Evolutionary conservation across 2,888 invertebrate species (phyloP), one percentile per base, ranked within the genome.

Genomic region (Campoletis raptor): DNA sequence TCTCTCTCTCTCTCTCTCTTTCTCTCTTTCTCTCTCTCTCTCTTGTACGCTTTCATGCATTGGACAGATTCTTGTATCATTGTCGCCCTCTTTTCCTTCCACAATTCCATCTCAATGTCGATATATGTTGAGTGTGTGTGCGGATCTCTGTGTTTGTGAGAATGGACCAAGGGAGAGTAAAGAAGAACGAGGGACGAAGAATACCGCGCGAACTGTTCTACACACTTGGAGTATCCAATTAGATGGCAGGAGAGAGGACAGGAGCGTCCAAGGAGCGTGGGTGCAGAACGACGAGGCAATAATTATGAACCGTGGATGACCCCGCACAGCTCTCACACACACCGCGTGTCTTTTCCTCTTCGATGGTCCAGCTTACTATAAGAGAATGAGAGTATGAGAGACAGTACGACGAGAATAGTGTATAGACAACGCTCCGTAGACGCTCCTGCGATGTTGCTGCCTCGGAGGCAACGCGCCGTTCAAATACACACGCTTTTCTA

Each of bases 291-390:
- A 83, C 82, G 81, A 86, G 88, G 88, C 88, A 88, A 90, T 91
- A 91, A 91, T 91, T 92, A 92, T 89, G 90, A 91, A 90, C 89
- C 90, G 81, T 86, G 89, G 90, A 90, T 88, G 89, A 91, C 89
- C 90, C 85, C 88, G 72, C 45, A 42, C 45, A 30, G 24, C 64
- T 64, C 61, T 64, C 36, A n/a, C 70, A 61, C 80, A 48, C 67
- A 21, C 21, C 45, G 36, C 24, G 54, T 57, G 54, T 69, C 69
- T 57, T 79, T 40, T 69, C 12, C 80, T 72, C 80, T 45, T 40
- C 30, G 21, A 30, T 73, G 42, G 52, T 67, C 81, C 40, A 36
- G 54, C 48, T 3, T 48, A 61, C 30, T 15, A 18, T 15, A 18
- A 52, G 67, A 36, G 45, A 57, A 45, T 42, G 66, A 81, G 64